Evolutionary conservation across 2,888 invertebrate genomes (phyloP).

Genomic region (Macaria liturata): DNA sequence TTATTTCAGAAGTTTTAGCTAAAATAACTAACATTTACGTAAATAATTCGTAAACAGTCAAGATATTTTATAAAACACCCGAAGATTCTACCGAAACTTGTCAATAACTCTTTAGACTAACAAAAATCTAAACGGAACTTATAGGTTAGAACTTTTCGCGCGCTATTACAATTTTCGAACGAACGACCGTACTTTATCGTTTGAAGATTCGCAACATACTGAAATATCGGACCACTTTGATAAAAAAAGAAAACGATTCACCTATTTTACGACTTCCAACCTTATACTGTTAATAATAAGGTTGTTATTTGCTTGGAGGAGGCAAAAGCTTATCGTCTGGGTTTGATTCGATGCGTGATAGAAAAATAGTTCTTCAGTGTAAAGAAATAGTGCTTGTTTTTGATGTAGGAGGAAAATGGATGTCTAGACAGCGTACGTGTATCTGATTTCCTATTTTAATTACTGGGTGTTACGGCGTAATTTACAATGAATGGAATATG

Average conservation of each 20-base stretch:
- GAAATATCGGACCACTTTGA: constrained; percentile 23
- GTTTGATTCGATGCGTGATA: constrained; percentile 2
- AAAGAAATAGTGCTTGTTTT: background rate
- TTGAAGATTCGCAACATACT: constrained; percentile 30
- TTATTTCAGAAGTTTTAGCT: too few species aligned
- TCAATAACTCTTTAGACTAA: background rate
- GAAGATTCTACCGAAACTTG: too few species aligned
- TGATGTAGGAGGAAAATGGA: constrained; percentile 5
- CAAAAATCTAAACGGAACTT: background rate
- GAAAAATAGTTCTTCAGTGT: constrained; percentile 15
- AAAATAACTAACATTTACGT: too few species aligned
- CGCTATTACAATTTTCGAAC: constrained; percentile 2
- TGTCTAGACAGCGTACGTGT: constrained; percentile 21
- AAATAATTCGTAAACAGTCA: too few species aligned
- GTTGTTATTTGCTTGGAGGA: constrained; percentile 10
- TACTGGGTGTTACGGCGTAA: background rate
- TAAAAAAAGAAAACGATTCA: constrained; percentile 20
- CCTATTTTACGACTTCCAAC: constrained; percentile 2
- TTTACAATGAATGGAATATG: constrained; percentile 12
- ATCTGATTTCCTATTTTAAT: constrained; percentile 6
- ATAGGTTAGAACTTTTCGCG: constrained; percentile 13
- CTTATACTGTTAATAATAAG: constrained; percentile 11
- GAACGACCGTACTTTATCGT: constrained; percentile 1
- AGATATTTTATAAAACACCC: too few species aligned
- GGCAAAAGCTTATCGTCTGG: constrained; percentile 28